Base-by-base conservation (phyloP, 2,113 vertebrate species). In the Rhagologus leucostigma region DNA sequence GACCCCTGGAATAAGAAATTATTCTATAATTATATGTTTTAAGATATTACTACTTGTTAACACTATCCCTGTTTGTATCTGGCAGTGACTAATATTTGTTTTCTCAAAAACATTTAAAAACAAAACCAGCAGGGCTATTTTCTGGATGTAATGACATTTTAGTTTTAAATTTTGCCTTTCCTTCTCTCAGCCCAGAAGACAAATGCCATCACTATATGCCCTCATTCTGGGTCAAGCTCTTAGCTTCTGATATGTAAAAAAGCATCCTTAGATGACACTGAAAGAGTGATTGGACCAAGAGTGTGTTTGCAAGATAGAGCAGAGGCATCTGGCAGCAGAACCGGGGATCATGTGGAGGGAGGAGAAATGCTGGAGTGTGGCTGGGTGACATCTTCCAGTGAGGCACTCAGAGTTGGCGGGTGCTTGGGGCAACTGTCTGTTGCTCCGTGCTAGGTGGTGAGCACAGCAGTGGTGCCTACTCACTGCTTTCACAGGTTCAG, bases 381-480 rank as follows among this genome's bases (percentile, higher is more conserved):
- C 83, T 89, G 90, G 84, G 69, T 86, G 91, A 81, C 73, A 96
- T 95, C 89, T 64, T 95, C 86, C 86, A 90, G 60, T 42, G 80
- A 90, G 83, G 86, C 83, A 87, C 76, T 92, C 60, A 15, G 73
- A 97, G 87, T 84, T 97, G 95, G 94, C 93, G 75, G 84, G 56
- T 81, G 60, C 89, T 84, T 83, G 86, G 94, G 95, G 95, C 94
- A 93, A 96, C 92, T 95, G 73, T 93, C 86, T 95, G 75, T 90
- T 96, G 93, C 91, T 93, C 91, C 1, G 0, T 71, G 73, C 60
- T 89, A 84, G 84, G 68, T 89, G 76, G 68, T 88, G 93, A 93
- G 89, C 91, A 47, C 94, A 95, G 93, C 93, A 95, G 93, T 92
- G 86, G 64, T 95, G 86, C 96, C 95, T 95, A 60, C 93, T 97